A percentile compares a stretch with the other conserved stretches of the same genome.
Conservation (phyloP, 2,888 invertebrate genomes). For the Parnassius apollo region DNA sequence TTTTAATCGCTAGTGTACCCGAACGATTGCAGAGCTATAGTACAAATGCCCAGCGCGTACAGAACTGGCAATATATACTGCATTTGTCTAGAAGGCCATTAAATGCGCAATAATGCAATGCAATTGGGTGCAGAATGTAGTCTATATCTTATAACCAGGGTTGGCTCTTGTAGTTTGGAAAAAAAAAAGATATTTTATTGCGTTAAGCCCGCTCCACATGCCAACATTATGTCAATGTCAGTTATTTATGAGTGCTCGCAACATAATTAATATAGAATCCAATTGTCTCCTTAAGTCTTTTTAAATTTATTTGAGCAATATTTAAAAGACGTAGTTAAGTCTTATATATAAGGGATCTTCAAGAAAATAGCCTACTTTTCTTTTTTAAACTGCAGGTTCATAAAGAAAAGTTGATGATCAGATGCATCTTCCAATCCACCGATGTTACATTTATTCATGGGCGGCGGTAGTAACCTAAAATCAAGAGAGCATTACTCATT, state of each 20-base stretch:
- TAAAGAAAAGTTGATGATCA: too few relatives aligned
- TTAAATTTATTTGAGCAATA: neutral
- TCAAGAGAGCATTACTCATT: too few relatives aligned
- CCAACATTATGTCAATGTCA: constrained; percentile 22
- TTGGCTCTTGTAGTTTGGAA: constrained; percentile 12
- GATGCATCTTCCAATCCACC: too few relatives aligned
- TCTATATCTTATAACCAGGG: constrained; percentile 22
- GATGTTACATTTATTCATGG: too few relatives aligned
- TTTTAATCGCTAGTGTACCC: constrained; percentile 5
- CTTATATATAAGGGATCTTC: too few relatives aligned
- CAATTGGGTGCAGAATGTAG: constrained; percentile 21
- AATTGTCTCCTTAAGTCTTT: constrained; percentile 10
- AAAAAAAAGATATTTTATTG: constrained; percentile 19
- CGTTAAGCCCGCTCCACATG: constrained; percentile 3
- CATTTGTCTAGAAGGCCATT: constrained; percentile 25
- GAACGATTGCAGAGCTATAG: constrained; percentile 13
- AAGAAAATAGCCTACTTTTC: too few relatives aligned
- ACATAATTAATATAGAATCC: constrained; percentile 20
- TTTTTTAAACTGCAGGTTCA: too few relatives aligned
- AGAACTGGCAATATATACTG: constrained; percentile 18
- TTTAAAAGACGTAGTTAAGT: too few relatives aligned
- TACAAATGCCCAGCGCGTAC: constrained; percentile 7
- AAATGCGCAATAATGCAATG: constrained; percentile 27
- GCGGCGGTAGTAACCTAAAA: too few relatives aligned
- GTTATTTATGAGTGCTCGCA: constrained; percentile 15